phyloP scores from a whole-genome alignment of 2,888 invertebrate genomes.

The Drosophila prostipennis region DNA sequence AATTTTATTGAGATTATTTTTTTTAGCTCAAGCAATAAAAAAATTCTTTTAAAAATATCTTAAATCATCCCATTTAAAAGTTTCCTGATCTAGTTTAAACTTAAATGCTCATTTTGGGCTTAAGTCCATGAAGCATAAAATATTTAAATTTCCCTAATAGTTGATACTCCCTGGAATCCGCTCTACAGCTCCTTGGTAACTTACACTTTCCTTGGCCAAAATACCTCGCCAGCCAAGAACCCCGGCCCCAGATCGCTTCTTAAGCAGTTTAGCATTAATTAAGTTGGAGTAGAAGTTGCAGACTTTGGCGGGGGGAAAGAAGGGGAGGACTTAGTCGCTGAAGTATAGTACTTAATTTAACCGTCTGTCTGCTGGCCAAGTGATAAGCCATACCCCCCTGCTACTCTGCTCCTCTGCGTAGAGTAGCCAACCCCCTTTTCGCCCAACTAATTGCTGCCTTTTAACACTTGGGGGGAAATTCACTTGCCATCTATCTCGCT shows the following conservation, averaged over 20 bases:
- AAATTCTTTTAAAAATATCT: too few species aligned
- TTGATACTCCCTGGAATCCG: background rate
- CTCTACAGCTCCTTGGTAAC: conserved; percentile 1
- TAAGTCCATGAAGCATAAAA: background rate
- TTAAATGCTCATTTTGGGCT: background rate
- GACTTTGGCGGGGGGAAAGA: conserved; percentile 14
- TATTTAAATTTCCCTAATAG: background rate
- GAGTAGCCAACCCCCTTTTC: background rate
- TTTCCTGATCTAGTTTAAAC: background rate
- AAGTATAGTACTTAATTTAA: conserved; percentile 59
- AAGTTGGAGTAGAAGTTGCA: conserved; percentile 65
- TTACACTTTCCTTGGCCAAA: conserved; percentile 26
- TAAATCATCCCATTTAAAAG: background rate
- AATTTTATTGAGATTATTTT: too few species aligned
- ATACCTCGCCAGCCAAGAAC: background rate
- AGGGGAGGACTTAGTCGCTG: conserved; percentile 15
- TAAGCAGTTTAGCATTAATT: conserved; percentile 80
- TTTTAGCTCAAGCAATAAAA: too few species aligned
- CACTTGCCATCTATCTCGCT: conserved; percentile 26
- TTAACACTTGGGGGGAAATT: conserved; percentile 64
- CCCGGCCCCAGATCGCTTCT: conserved; percentile 29
- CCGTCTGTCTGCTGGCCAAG: conserved; percentile 74
- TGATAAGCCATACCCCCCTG: conserved; percentile 56
- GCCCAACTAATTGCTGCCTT: conserved; percentile 66
- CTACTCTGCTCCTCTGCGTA: background rate